Evolutionary conservation across 2,113 vertebrate species (phyloP), one percentile per base, ranked within the genome.

Genomic region (Solea senegalensis): DNA sequence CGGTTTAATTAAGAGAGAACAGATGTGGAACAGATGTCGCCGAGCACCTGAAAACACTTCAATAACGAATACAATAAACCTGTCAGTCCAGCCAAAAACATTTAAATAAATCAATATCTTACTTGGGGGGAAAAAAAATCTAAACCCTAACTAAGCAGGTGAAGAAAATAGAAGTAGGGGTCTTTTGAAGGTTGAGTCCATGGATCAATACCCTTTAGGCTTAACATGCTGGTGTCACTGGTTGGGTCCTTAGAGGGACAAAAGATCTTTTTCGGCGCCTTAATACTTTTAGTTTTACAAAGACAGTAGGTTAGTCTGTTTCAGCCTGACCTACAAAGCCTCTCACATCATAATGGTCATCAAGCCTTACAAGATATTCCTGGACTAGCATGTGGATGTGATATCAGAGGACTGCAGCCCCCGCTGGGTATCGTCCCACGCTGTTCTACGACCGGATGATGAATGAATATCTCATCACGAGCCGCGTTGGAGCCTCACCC

Each of bases 401-500:
- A 79, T 26, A 72, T 72, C 64, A 75, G 56, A 64, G 55, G 63
- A 72, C 76, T 55, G 59, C 58, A 40, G 59, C 73, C 69, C 73
- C 69, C 78, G 69, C 69, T 53, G 58, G 21, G 62, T 7, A 16
- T 3, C 9, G 2, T 49, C 71, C 56, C 66, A 43, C 71, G 3
- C 57, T 43, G 58, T 16, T 49, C 27, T 54, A 52, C 5, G 43
- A 55, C 60, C 39, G 51, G 52, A 75, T 74, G 83, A 86, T 71
- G 72, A 71, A 78, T 45, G 81, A 76, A 64, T 10, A 40, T 60
- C 68, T 82, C 73, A 64, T 80, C 65, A 8, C n/a, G 52, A 59
- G 27, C 41, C 14, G 12, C 40, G 80, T 48, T 51, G 58, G 12
- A 50, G 49, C 63, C 48, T 14, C 64, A 65, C 49, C 60, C 16